Conservation (phyloP, 2,113 vertebrate genomes). For the Probosciger aterrimus region DNA sequence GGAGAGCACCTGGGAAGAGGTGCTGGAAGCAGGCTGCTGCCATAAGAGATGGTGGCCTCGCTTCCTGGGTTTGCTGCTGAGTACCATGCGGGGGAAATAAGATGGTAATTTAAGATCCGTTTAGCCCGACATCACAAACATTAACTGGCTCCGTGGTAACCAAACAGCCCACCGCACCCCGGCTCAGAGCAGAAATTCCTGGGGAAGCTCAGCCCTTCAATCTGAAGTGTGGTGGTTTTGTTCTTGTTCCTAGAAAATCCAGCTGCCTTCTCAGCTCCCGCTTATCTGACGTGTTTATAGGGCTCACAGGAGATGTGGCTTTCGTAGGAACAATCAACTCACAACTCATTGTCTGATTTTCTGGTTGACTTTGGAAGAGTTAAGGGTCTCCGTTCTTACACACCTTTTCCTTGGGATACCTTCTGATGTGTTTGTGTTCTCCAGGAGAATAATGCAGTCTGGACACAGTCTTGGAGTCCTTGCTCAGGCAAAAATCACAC, state of each 20-base stretch:
- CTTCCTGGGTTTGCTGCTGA: background rate
- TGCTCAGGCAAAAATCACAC: background rate
- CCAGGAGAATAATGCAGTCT: background rate
- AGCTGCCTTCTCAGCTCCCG: background rate
- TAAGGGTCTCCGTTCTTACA: background rate
- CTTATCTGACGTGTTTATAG: accelerated
- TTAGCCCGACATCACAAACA: background rate
- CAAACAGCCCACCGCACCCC: background rate
- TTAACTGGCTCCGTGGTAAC: accelerated
- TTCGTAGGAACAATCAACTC: background rate
- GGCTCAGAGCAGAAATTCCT: background rate
- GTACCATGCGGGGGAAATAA: accelerated
- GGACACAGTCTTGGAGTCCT: accelerated
- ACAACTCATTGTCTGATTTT: background rate
- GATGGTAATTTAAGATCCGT: accelerated
- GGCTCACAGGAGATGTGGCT: background rate
- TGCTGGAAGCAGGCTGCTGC: background rate
- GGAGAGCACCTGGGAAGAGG: accelerated
- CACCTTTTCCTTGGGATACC: background rate
- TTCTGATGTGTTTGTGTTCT: background rate
- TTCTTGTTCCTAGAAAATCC: background rate
- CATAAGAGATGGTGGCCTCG: accelerated
- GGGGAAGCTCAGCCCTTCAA: background rate
- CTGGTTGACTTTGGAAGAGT: background rate
- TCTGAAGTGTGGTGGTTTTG: background rate